Conservation (phyloP, 2,113 vertebrate genomes). For the Gobius niger region DNA sequence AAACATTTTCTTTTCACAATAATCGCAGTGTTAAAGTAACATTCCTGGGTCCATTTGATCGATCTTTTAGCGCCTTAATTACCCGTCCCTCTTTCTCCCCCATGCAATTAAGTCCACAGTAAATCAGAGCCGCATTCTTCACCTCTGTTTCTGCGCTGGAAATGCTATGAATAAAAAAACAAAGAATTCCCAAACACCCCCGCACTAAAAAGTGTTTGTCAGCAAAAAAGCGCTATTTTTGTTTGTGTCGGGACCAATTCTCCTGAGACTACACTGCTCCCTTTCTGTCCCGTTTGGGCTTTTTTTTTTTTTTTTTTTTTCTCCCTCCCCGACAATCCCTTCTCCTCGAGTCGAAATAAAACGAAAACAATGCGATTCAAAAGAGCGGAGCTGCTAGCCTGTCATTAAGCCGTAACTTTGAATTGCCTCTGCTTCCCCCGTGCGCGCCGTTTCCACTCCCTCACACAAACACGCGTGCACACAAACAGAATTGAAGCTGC, state of each 20-base stretch:
- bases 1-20: too few species aligned
- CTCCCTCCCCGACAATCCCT: conserved; percentile 24
- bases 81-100: conserved; percentile 12
- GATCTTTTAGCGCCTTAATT: not conserved
- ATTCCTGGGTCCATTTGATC: not conserved
- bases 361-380: conserved; percentile 67
- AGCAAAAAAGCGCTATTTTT: conserved; percentile 71
- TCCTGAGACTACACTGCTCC: conserved; percentile 58
- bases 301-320: conserved; percentile 13
- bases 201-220: conserved; percentile 67
- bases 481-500: conserved; percentile 51
- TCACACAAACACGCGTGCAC: conserved; percentile 16
- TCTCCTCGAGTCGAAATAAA: conserved; percentile 59
- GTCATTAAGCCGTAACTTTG: conserved; percentile 71
- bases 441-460: conserved; percentile 51
- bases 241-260: conserved; percentile 63
- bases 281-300: conserved; percentile 60
- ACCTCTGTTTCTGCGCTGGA: conserved; percentile 9
- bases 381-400: conserved; percentile 58
- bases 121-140: conserved; percentile 37
- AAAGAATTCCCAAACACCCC: conserved; percentile 43
- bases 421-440: conserved; percentile 63
- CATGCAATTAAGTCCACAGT: conserved; percentile 26
- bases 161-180: conserved; percentile 64
- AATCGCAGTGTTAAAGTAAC: too few species aligned